Conservation (phyloP, 2,797 vertebrate species). For the Antrozous pallidus region DNA sequence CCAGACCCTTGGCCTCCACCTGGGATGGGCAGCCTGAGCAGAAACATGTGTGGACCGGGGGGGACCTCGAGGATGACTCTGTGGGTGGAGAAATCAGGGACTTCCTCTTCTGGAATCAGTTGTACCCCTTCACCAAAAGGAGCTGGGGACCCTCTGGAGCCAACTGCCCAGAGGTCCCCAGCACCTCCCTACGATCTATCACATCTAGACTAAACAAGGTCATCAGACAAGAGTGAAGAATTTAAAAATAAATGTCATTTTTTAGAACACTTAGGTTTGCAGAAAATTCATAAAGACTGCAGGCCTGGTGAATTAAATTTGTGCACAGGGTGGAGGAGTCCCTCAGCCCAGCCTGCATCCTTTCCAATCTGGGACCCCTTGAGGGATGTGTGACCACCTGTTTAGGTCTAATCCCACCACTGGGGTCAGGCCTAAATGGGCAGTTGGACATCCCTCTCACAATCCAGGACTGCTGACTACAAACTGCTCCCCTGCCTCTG, state of each 20-base stretch:
- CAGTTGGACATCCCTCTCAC: no score
- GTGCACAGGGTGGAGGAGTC: no score
- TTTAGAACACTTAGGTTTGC: background rate
- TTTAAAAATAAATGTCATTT: background rate
- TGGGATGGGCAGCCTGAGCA: fast-evolving
- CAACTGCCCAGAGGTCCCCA: fast-evolving
- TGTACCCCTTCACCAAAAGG: background rate
- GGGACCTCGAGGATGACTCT: no score
- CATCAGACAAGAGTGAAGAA: background rate
- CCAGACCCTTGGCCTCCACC: background rate
- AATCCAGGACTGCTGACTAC: no score
- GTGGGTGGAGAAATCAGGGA: background rate
- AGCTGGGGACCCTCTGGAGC: background rate
- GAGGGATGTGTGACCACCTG: no score
- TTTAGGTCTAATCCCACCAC: no score
- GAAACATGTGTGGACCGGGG: background rate
- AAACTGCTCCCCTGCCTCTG: no score
- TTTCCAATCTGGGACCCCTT: no score
- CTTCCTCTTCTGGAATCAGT: background rate
- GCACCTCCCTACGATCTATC: fast-evolving
- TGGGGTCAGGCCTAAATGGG: no score
- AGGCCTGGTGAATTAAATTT: no score
- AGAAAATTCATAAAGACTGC: background rate
- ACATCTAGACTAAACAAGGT: background rate
- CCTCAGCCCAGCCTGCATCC: no score